These are phyloP conservation scores for Tribolium freemani DNA, from an alignment of 2,888 invertebrate genomes.

Conservation along the genomic window DNA sequence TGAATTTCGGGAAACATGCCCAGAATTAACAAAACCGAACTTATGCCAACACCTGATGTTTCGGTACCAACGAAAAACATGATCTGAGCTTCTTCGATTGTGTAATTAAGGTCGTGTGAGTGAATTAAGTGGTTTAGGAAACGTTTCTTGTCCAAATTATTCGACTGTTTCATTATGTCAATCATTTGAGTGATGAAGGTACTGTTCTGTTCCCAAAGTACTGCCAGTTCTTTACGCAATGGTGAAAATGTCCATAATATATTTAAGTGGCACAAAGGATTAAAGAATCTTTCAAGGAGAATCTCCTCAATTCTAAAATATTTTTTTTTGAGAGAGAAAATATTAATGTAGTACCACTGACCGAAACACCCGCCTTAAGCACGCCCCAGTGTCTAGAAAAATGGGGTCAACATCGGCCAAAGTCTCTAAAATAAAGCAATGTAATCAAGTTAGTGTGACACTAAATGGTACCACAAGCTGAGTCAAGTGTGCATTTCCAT, in stretches of 20 bases:
- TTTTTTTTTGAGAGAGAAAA: not conserved
- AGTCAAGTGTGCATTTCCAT: slow-evolving; percentile 14
- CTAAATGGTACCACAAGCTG: slow-evolving; percentile 5
- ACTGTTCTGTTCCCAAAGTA: slow-evolving; percentile 10
- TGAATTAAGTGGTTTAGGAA: not conserved
- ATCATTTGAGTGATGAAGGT: not conserved
- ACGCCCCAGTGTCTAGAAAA: not conserved
- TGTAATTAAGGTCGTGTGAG: too few species aligned
- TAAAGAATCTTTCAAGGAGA: slow-evolving; percentile 6
- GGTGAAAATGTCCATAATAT: slow-evolving; percentile 9
- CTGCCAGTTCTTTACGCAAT: not conserved
- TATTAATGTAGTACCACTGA: not conserved
- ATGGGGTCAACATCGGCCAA: slow-evolving; percentile 3
- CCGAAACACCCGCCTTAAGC: not conserved
- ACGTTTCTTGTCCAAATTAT: not conserved
- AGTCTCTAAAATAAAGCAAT: not conserved
- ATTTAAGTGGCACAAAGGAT: slow-evolving; percentile 4
- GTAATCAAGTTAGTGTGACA: too few species aligned
- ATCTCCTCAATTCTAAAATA: slow-evolving; percentile 15
- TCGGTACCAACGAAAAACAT: slow-evolving; percentile 24
- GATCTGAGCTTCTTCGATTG: slow-evolving; percentile 1
- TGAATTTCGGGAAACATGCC: slow-evolving; percentile 10
- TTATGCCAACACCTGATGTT: slow-evolving; percentile 3
- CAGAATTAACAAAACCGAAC: not conserved
- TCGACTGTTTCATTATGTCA: not conserved